Percentiles rank a stretch among this genome's conserved stretches.
Evolutionary conservation across 2,113 vertebrate species (phyloP).

Genomic region (Apteryx mantelli): DNA sequence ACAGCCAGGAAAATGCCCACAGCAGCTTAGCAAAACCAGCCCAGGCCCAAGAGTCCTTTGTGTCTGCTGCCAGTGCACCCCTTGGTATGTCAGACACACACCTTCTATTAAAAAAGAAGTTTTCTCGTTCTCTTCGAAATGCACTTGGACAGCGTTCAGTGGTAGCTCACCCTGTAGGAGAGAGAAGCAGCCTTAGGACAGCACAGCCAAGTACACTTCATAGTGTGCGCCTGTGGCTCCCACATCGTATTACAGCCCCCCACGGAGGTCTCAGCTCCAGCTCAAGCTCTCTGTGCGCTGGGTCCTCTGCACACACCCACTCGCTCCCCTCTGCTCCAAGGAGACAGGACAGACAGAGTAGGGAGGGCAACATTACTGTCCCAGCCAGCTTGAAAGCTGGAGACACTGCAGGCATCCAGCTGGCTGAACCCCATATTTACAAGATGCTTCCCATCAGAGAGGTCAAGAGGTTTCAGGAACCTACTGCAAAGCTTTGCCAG

Average conservation of each 20-base stretch:
- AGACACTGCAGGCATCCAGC: neutral
- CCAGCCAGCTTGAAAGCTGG: neutral
- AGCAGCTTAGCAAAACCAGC: neutral
- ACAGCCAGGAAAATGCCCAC: neutral
- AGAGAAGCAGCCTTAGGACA: neutral
- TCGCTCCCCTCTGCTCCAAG: neutral
- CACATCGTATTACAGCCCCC: neutral
- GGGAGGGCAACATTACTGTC: neutral
- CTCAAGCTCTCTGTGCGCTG: too few species aligned
- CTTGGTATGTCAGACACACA: neutral
- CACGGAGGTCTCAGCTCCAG: neutral
- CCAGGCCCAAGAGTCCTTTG: rapidly evolving
- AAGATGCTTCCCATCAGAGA: neutral
- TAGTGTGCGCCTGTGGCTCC: rapidly evolving
- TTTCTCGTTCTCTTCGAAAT: slow-evolving; percentile 88
- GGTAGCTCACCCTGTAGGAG: slow-evolving; percentile 90
- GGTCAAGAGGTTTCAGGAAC: neutral
- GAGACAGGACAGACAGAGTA: neutral
- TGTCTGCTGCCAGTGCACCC: neutral
- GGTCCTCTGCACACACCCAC: neutral
- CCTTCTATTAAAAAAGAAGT: slow-evolving; percentile 94
- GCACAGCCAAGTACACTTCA: rapidly evolving
- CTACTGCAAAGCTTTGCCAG: neutral
- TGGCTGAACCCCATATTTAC: rapidly evolving
- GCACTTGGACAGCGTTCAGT: slow-evolving; percentile 88